These are phyloP conservation scores for Sorex fumeus DNA, from an alignment of 2,113 vertebrate species.

Conservation along the genomic window DNA sequence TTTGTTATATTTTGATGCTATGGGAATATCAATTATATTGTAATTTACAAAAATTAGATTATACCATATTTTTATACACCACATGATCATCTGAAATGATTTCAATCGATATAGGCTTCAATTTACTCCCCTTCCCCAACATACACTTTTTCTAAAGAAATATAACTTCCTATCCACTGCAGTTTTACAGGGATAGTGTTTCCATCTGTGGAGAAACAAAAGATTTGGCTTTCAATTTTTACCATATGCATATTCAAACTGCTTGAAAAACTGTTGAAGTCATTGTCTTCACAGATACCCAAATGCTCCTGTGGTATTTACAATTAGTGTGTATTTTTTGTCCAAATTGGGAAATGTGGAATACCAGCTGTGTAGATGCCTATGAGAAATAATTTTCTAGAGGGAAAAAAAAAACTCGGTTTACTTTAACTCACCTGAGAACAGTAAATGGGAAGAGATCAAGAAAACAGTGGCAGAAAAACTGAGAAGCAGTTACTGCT, in stretches of 20 bases:
- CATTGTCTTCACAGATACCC: conserved; percentile 44
- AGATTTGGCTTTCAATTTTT: conserved; percentile 16
- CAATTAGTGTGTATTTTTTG: neutral
- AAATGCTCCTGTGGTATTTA: neutral
- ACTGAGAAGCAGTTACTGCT: conserved; percentile 9
- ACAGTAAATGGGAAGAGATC: neutral
- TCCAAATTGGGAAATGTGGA: conserved; percentile 11
- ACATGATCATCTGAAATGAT: neutral
- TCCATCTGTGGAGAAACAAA: neutral
- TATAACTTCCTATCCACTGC: neutral
- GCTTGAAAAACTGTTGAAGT: conserved; percentile 55
- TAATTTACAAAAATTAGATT: neutral
- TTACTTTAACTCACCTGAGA: conserved; percentile 23
- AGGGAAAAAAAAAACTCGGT: neutral
- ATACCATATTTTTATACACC: neutral
- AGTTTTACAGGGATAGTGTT: neutral
- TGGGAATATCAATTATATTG: neutral
- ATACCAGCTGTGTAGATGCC: neutral
- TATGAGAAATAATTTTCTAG: conserved; percentile 51
- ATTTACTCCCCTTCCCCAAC: neutral
- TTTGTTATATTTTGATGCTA: neutral
- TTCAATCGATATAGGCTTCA: neutral
- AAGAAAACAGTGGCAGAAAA: neutral
- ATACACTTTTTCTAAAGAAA: neutral
- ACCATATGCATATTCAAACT: conserved; percentile 34